These are phyloP conservation scores for Coendou prehensilis DNA, from an alignment of 2,797 vertebrate genomes.

Conservation along the genomic window DNA sequence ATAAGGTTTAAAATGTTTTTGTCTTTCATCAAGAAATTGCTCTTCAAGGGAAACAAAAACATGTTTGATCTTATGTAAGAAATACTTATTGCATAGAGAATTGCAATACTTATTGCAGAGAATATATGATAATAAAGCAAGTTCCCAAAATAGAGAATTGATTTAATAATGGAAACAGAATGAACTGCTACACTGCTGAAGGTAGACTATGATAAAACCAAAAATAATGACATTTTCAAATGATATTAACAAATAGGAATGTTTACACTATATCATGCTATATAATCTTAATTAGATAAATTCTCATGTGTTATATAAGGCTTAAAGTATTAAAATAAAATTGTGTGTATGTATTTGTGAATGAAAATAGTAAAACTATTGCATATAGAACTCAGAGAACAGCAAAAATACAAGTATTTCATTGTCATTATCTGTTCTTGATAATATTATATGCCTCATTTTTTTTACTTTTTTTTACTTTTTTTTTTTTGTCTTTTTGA, in stretches of 20 bases:
- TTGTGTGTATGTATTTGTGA: background rate
- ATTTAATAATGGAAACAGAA: background rate
- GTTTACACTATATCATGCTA: background rate
- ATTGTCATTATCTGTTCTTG: background rate
- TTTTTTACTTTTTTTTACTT: background rate
- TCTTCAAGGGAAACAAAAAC: constrained; percentile 3
- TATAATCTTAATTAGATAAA: background rate
- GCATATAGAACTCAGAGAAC: background rate
- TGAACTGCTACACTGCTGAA: background rate
- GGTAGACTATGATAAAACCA: background rate
- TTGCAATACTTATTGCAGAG: background rate
- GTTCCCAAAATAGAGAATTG: background rate
- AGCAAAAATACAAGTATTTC: background rate
- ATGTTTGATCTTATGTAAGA: background rate
- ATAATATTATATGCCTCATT: background rate
- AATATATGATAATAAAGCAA: background rate
- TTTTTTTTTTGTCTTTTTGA: background rate
- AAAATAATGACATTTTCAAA: background rate
- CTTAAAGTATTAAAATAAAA: background rate
- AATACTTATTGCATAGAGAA: background rate
- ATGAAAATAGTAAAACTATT: background rate
- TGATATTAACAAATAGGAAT: background rate
- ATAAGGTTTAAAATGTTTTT: background rate
- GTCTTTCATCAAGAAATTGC: background rate
- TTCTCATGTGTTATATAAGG: background rate